phyloP scores from a whole-genome alignment of 2,888 invertebrate genomes.

The Synergus itoensis region DNA sequence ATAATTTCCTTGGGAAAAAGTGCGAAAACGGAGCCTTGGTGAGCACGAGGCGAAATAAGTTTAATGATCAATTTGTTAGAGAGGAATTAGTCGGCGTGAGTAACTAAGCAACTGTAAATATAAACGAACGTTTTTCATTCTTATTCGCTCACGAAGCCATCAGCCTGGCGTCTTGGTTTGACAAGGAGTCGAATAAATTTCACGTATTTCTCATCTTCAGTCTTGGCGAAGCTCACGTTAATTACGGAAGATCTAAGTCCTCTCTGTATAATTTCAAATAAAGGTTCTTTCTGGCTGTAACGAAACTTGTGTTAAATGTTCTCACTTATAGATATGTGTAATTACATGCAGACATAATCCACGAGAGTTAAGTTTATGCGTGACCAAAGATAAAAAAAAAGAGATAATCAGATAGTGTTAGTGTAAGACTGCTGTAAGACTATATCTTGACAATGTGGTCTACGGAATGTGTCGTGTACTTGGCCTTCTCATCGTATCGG shows the following conservation, averaged over 20 bases:
- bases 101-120: slow-evolving; percentile 3
- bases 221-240: neutral
- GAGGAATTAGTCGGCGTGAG: neutral
- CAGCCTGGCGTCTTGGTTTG: neutral
- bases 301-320: neutral
- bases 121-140: neutral
- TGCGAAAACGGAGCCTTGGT: neutral
- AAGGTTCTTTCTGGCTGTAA: neutral
- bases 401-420: neutral
- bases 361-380: slow-evolving; percentile 56
- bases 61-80: neutral
- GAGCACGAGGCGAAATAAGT: neutral
- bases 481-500: slow-evolving; percentile 50
- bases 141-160: neutral
- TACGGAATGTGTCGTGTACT: neutral
- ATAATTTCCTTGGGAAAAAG: neutral
- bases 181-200: slow-evolving; percentile 3
- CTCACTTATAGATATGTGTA: slow-evolving; percentile 40
- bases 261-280: neutral
- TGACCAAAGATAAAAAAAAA: slow-evolving; percentile 53
- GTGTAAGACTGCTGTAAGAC: no score
- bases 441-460: neutral
- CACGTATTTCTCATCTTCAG: neutral
- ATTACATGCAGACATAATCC: slow-evolving; percentile 46
- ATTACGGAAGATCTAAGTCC: neutral